phyloP scores from a whole-genome alignment of 2,797 vertebrate genomes.

The Intellagama lesueurii region DNA sequence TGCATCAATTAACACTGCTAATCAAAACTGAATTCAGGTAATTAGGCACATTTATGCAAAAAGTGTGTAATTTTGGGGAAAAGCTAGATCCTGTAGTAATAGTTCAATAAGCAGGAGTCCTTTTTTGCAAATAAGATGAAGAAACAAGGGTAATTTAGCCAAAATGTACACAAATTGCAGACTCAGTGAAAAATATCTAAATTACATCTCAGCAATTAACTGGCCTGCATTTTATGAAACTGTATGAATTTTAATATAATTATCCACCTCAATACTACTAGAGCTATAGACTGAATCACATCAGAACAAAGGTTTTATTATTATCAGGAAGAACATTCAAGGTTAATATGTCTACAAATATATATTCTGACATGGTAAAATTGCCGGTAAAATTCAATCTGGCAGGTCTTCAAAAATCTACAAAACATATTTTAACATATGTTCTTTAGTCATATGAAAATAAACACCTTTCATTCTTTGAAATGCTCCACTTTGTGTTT shows the following conservation, averaged over 20 bases:
- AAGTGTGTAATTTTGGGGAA: slow-evolving; percentile 81
- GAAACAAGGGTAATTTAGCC: slow-evolving; percentile 72
- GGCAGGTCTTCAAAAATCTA: slow-evolving; percentile 21
- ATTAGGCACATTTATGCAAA: slow-evolving; percentile 89
- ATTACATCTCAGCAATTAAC: slow-evolving; percentile 80
- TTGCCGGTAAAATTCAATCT: slow-evolving; percentile 35
- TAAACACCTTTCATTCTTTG: slow-evolving; percentile 10
- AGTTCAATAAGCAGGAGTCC: slow-evolving; percentile 79
- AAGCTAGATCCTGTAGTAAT: slow-evolving; percentile 81
- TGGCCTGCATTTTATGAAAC: slow-evolving; percentile 78
- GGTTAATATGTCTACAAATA: slow-evolving; percentile 64
- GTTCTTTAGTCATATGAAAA: slow-evolving; percentile 19
- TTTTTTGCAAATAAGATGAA: slow-evolving; percentile 76
- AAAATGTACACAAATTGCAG: slow-evolving; percentile 68
- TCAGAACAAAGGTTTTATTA: slow-evolving; percentile 59
- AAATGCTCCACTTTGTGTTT: slow-evolving; percentile 23
- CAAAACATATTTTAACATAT: slow-evolving; percentile 25
- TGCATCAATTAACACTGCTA: slow-evolving; percentile 90
- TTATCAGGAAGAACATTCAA: slow-evolving; percentile 58
- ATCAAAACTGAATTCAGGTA: slow-evolving; percentile 90
- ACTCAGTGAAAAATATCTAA: slow-evolving; percentile 75
- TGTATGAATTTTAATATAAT: slow-evolving; percentile 67
- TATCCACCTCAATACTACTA: slow-evolving; percentile 71
- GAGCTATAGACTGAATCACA: slow-evolving; percentile 57
- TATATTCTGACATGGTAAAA: slow-evolving; percentile 49